Evolutionary conservation across 2,113 vertebrate genomes (phyloP), one percentile per base, ranked within the genome.

Genomic region (Corythornis madagascariensis): DNA sequence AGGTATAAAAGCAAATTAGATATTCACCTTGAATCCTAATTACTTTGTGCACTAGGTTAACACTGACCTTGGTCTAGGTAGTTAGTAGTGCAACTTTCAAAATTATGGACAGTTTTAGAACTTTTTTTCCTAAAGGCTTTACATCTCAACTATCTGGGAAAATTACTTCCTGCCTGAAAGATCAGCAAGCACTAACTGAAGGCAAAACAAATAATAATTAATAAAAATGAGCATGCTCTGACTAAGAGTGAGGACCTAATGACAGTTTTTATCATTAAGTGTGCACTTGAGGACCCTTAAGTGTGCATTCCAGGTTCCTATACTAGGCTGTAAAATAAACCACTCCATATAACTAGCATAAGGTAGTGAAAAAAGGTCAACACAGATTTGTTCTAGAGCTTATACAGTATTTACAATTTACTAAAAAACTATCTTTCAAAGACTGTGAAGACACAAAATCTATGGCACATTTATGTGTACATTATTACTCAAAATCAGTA

Each of bases 391-490:
- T 88, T 92, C 81, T 94, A 94, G 79, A 97, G 95, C 90, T 97
- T 66, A 70, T 90, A 88, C 85, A 84, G 91, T 92, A 95, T 98
- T 97, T 98, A 98, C 97, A 98, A 79, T 40, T 91, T 88, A 91
- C 95, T 97, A 97, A 90, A 97, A 98, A 96, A 96, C 89, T 97
- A 95, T 95, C 69, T 97, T 93, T 95, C 83, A 63, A 94, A 87
- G 88, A 96, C 91, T 71, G 93, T 92, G 93, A 94, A 92, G 91
- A 87, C 93, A 97, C 90, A 87, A 95, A 96, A 96, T 74, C 88
- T 97, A 98, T 97, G 97, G 97, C 97, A 98, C 97, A 92, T 95
- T 86, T 89, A 94, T 90, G 80, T 92, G 67, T 97, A 96, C 73
- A 90, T 94, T 82, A 93, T 96, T 96, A 96, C 78, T 93, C 90